These are phyloP conservation scores for Ariolimax columbianus DNA, from an alignment of 2,888 invertebrate species.

Conservation along the genomic window DNA sequence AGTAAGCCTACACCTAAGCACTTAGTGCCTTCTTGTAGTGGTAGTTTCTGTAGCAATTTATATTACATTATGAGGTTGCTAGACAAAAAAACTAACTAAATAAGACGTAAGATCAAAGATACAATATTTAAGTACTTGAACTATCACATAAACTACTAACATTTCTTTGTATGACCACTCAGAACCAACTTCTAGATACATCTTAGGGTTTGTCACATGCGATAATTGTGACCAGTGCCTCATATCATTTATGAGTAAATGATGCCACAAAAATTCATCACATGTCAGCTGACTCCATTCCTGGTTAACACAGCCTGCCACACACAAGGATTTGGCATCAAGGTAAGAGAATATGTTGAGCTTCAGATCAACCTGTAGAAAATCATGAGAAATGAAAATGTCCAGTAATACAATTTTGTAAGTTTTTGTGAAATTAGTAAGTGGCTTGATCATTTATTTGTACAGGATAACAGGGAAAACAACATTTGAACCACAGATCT, in stretches of 20 bases:
- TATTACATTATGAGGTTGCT: too few species aligned
- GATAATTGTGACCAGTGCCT: conserved; percentile 72
- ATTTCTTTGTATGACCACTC: conserved; percentile 75
- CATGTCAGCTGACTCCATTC: conserved; percentile 70
- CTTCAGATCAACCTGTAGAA: conserved; percentile 64
- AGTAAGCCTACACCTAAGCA: too few species aligned
- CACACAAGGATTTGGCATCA: conserved; percentile 67
- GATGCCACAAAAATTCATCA: conserved; percentile 74
- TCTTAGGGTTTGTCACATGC: conserved; percentile 71
- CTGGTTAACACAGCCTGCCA: conserved; percentile 66
- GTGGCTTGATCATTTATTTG: too few species aligned
- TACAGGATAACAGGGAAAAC: too few species aligned
- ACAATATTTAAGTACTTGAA: neutral
- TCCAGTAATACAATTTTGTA: too few species aligned
- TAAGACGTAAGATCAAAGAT: too few species aligned
- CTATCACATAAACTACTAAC: conserved; percentile 63
- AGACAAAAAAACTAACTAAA: too few species aligned
- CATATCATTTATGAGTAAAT: conserved; percentile 64
- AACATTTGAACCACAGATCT: too few species aligned
- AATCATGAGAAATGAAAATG: neutral
- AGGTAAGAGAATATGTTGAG: conserved; percentile 71
- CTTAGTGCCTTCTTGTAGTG: too few species aligned
- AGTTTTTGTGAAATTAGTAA: neutral
- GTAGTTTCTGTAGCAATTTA: too few species aligned
- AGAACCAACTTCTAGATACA: conserved; percentile 71